Base-by-base conservation (phyloP, 2,797 vertebrate genomes). In the Sphaeramia orbicularis region DNA sequence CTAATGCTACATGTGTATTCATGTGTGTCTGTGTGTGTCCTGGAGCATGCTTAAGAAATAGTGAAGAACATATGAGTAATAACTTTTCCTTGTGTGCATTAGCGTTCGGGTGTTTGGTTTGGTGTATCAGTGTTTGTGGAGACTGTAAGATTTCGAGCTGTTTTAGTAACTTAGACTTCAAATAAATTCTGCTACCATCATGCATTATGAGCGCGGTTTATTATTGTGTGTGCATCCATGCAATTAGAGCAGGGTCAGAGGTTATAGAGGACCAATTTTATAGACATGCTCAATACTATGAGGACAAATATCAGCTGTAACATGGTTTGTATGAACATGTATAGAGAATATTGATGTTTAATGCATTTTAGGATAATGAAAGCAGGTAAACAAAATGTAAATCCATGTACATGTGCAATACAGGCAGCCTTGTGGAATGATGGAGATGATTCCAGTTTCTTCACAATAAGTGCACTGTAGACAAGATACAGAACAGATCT, bases 1-100 rank as follows among this genome's bases (percentile, higher is more conserved):
- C 62, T 75, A 78, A 81, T 64, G 50, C 56, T 16, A 51, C 18
- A 41, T 70, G 42, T 48, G 48, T 6, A 2, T 67, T 7, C 57
- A 10, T 64, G 58, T 50, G 18, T 65, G 51, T 36, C 15, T 66
- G 45, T 19, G 35, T 42, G 52, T 21, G 16, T 58, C 37, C 41
- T 41, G 18, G 11, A 32, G 60, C 16, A 32, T 32, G 18, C n/a
- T 38, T 41, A 49, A 53, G 54, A 53, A 16, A 14, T 10, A 35
- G 35, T 49, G 43, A 12, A 15, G 40, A 32, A 41, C 11, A 16
- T 43, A 8, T 36, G 27, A 57, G 4, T 52, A 64, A 65, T 57
- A 35, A 18, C 36, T 59, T 44, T 70, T 56, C 27, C 6, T 53
- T 62, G 35, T 21, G 38, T 71, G 16, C 24, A 35, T 56, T 40